phyloP scores from a whole-genome alignment of 1,140 invertebrate species.

The Euura saliciscinereae region DNA sequence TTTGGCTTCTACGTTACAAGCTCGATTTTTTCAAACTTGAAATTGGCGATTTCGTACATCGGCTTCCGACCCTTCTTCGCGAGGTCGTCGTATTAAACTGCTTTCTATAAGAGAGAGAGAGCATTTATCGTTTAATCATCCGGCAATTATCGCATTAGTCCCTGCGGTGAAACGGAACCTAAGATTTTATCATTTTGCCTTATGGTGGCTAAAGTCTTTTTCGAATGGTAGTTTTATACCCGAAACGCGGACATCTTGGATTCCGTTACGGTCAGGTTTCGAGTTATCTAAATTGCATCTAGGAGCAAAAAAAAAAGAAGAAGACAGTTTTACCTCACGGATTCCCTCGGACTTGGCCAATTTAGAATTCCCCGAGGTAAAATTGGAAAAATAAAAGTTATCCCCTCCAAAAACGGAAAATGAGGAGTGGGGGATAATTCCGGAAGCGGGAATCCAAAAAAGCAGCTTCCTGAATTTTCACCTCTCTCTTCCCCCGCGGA shows the following conservation, averaged over 20 bases:
- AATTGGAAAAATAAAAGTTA: background rate
- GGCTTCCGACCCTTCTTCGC: too few species aligned
- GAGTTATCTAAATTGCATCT: constrained; percentile 5
- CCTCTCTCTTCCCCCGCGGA: too few species aligned
- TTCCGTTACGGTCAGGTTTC: background rate
- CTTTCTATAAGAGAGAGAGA: too few species aligned
- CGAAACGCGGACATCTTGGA: background rate
- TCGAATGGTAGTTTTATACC: too few species aligned
- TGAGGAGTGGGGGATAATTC: too few species aligned
- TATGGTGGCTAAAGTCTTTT: too few species aligned
- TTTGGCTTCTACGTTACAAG: too few species aligned
- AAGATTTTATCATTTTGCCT: background rate
- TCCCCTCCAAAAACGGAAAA: background rate
- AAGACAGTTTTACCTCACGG: background rate
- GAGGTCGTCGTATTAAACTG: too few species aligned
- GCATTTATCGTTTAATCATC: background rate
- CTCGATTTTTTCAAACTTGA: too few species aligned
- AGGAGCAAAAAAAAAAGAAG: background rate
- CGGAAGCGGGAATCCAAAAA: too few species aligned
- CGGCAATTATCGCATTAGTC: background rate
- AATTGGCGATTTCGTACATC: too few species aligned
- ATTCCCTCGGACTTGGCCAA: background rate
- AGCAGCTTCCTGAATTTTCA: too few species aligned
- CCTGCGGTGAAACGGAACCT: background rate
- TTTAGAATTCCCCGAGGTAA: background rate